Evolutionary conservation across 2,888 invertebrate species (phyloP).

Genomic region (Digitonthophagus gazella): DNA sequence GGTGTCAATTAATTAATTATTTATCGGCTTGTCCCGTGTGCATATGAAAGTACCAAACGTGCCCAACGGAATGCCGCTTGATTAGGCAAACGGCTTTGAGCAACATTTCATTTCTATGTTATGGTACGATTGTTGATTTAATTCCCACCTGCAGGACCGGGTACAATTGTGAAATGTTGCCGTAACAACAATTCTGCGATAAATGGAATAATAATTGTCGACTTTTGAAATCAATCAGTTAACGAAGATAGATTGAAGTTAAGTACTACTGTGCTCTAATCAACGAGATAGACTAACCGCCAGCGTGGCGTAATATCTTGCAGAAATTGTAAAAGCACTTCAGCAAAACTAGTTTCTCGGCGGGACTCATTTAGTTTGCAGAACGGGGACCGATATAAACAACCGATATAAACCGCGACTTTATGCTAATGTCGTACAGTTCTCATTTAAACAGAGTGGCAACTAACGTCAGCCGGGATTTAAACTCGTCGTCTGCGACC

Average conservation of each 20-base stretch:
- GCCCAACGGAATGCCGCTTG: not conserved
- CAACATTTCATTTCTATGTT: not conserved
- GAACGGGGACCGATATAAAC: not conserved
- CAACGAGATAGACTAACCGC: not conserved
- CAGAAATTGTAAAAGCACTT: not conserved
- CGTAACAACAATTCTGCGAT: not conserved
- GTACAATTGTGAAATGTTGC: not conserved
- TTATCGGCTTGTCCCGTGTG: not conserved
- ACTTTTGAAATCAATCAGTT: not conserved
- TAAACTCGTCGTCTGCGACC: not conserved
- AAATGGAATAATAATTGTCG: not conserved
- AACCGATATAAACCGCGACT: not conserved
- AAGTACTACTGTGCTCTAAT: not conserved
- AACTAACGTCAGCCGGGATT: not conserved
- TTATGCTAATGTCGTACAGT: not conserved
- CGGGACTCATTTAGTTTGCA: not conserved
- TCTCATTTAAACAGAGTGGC: not conserved
- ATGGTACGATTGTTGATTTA: not conserved
- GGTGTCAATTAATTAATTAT: not conserved
- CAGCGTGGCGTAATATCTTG: not conserved
- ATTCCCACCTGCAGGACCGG: not conserved
- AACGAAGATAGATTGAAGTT: not conserved
- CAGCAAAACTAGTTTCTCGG: not conserved
- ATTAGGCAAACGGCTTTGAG: not conserved
- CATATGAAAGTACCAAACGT: not conserved